Evolutionary conservation across 2,888 invertebrate species (phyloP), one percentile per base, ranked within the genome.

Genomic region (Elegia similella): DNA sequence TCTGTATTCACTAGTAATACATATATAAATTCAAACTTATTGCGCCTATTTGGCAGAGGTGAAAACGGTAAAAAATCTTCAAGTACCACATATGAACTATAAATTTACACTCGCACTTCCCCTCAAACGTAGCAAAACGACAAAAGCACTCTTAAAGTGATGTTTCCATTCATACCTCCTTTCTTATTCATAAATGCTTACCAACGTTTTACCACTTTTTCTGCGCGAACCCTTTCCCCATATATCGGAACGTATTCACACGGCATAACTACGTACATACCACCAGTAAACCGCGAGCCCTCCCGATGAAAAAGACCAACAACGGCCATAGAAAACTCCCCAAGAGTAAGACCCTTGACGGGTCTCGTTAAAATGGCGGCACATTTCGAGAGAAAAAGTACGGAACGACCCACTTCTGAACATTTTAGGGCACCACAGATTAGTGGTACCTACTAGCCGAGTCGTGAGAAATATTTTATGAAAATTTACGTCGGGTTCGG

Each of bases 201-300:
- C 77, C 76, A 81, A 77, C 78, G 75, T 82, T 85, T 80, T 78
- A 80, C 76, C 77, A 80, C 75, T 81, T 84, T 81, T 79, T 78
- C 16, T 73, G 62, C 68, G 69, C 72, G 69, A 78, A 73, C 86
- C 84, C 82, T 85, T 76, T 65, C 66, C 67, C 68, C 70, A 58
- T 68, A 80, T 75, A 79, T 80, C 73, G 77, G 76, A 76, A 81
- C 73, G 80, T 83, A 82, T 84, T 86, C 84, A 84, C 84, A 86
- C 67, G 76, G 72, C 70, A 78, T 78, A 80, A 82, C 75, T 78
- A 78, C 76, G 73, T 73, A 69, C 72, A 68, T 67, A 52, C 59
- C 61, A 54, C 86, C 78, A 78, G 59, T 60, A 29, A 62, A 63
- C 10, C 55, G 47, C 62, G 81, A 73, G 59, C 77, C 57, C 54